Base-by-base conservation (phyloP, 2,113 vertebrate genomes). In the Leptobrachium leishanense region DNA sequence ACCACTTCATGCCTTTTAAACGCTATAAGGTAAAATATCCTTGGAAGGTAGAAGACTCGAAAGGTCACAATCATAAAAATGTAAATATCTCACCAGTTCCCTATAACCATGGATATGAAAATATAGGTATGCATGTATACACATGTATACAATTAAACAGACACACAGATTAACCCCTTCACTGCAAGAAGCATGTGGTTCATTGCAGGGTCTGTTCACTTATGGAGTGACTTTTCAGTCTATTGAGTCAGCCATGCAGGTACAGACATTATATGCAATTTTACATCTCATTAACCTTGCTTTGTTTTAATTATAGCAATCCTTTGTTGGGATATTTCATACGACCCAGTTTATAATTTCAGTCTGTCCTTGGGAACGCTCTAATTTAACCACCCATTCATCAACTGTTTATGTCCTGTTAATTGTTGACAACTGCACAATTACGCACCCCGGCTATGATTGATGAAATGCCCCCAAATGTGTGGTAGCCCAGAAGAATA, bases 221-320 rank as follows among this genome's bases (percentile, higher is more conserved):
- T 59, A 59, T 59, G 3, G 10, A 12, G 13, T 59, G 55, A 59
- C 4, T 31, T 59, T 59, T 12, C 3, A 88, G 85, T 89, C 89
- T 90, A 89, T 92, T 92, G 92, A 91, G 90, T 85, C 87, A 87
- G 84, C 84, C 87, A 88, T 92, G 92, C 91, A 88, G 91, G 89
- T 92, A 90, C 86, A 86, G 84, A 9, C 84, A 95, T 95, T 93
- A 95, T 87, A 91, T 84, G 91, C 91, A 91, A 95, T 96, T 96
- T 96, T 95, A 95, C 93, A 96, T 93, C 89, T 85, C 94, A 95
- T 97, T 96, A 97, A 93, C 90, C 86, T 84, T 86, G 90, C 90
- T 94, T 95, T 95, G 93, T 95, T 96, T 95, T 96, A 96, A 97
- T 97, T 95, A 95, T 91, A 94, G 89, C 88, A 88, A 87, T 86